Evolutionary conservation across 2,113 vertebrate species (phyloP), one percentile per base, ranked within the genome.

Genomic region (Salvelinus sp.): DNA sequence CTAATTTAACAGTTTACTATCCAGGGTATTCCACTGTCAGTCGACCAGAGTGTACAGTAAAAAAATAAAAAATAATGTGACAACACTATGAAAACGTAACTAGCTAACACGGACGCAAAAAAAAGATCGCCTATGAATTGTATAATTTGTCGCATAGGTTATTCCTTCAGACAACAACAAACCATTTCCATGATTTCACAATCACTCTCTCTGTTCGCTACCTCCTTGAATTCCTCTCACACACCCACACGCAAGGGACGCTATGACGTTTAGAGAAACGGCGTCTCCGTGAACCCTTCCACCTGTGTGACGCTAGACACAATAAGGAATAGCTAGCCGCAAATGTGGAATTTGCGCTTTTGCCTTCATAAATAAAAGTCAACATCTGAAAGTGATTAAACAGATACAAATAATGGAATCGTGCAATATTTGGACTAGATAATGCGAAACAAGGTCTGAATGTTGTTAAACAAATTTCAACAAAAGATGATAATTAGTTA

Each of bases 161-260:
- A 86, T 77, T 33, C 81, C 83, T 76, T 69, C 80, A 69, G 77
- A 70, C 57, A 85, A 83, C 84, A 87, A 91, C 86, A 85, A 79
- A 86, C 81, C 83, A 80, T 82, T 82, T 23, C 84, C 66, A 33
- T 68, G 85, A 60, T 80, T 88, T 77, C 79, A 84, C 79, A 83
- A 72, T 79, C 78, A 79, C 83, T 88, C 78, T 81, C 54, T 81
- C 83, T 33, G 80, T 78, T 76, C 79, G 91, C 91, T 87, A 92
- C 92, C 93, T 93, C 93, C 91, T 94, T 85, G 33, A 38, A 38
- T 7, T 38, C 1, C 20, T 22, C 57, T 75, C 89, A 76, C 90
- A 91, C 85, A 68, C 82, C 82, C 86, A 83, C 88, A 77, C 81
- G 76, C 78, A 84, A 83, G 62, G 82, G 83, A 83, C 86, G 83